A percentile compares a stretch with the other conserved stretches of the same genome.
phyloP scores from a whole-genome alignment of 2,888 invertebrate species.

The Strigamia transsilvanica region DNA sequence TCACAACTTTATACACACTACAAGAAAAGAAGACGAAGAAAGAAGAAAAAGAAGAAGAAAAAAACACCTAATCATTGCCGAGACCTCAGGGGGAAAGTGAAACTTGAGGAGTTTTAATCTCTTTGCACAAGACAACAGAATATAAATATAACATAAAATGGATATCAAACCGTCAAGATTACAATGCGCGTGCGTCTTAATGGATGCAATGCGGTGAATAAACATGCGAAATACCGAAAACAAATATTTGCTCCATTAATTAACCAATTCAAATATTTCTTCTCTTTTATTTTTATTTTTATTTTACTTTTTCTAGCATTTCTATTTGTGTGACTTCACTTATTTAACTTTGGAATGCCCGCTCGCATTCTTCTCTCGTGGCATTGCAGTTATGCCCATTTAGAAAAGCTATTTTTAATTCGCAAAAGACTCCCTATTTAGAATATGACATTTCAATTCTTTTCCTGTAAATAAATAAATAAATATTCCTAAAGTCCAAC shows the following conservation, averaged over 20 bases:
- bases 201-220: slow-evolving; percentile 3
- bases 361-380: background rate
- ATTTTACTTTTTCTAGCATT: background rate
- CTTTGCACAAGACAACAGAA: slow-evolving; percentile 17
- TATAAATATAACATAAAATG: background rate
- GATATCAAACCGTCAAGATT: background rate
- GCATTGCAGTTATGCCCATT: slow-evolving; percentile 45
- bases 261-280: too few relatives aligned
- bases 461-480: background rate
- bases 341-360: slow-evolving; percentile 45
- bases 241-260: slow-evolving; percentile 13
- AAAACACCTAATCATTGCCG: slow-evolving; percentile 11
- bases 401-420: slow-evolving; percentile 39
- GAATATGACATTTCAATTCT: slow-evolving; percentile 28
- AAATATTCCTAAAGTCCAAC: background rate
- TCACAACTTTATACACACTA: slow-evolving; percentile 37
- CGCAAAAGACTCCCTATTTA: slow-evolving; percentile 10
- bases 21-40: background rate
- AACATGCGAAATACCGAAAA: background rate
- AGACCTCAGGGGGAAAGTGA: background rate
- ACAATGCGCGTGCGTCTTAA: background rate
- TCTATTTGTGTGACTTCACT: slow-evolving; percentile 39
- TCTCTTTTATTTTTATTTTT: too few relatives aligned
- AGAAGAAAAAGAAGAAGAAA: background rate
- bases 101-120: slow-evolving; percentile 5